Evolutionary conservation across 1,140 invertebrate species (phyloP), one percentile per base, ranked within the genome.

Genomic region (Plectrocnemia conspersa): DNA sequence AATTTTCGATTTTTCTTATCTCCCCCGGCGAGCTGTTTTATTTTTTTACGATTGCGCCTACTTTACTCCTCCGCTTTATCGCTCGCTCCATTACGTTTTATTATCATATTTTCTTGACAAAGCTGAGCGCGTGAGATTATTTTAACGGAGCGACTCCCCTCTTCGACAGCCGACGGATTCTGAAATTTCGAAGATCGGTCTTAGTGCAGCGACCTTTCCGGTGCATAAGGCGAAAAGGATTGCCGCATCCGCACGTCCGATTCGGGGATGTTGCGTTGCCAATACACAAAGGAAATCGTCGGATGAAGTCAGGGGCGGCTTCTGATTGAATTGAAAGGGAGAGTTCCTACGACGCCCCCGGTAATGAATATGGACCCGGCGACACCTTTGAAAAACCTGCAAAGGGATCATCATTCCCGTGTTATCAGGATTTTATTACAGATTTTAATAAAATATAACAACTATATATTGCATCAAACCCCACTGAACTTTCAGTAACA

Each of bases 51-150:
- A 61, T 61, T 61, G 59, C 55, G 58, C 59, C 54, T 61, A 48
- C n/a, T n/a, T n/a, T n/a, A n/a, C 46, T 40, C 24, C 47, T 25
- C 46, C 47, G 59, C 55, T 61, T 61, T 61, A 61, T 61, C 59
- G 59, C 58, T 61, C 59, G 58, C 59, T 61, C 59, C 59, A 61
- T 61, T 61, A 58, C 59, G 55, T 61, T 61, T 61, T 61, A 61
- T 61, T 61, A 61, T 61, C 54, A 61, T 61, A 61, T 61, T 61
- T 61, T 58, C 59, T 58, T 61, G 59, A 61, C 59, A 61, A 61
- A 61, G 59, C 59, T 61, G 59, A 61, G 59, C 25, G 48, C 59
- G 59, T 61, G 59, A 61, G 59, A 61, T 61, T 61, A 61, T 61
- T 61, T 61, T 61, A 61, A 61, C 58, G 59, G 54, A 54, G n/a